These are phyloP conservation scores for Scolopax bukidnonensis DNA, from an alignment of 2,797 vertebrate genomes.

Conservation along the genomic window DNA sequence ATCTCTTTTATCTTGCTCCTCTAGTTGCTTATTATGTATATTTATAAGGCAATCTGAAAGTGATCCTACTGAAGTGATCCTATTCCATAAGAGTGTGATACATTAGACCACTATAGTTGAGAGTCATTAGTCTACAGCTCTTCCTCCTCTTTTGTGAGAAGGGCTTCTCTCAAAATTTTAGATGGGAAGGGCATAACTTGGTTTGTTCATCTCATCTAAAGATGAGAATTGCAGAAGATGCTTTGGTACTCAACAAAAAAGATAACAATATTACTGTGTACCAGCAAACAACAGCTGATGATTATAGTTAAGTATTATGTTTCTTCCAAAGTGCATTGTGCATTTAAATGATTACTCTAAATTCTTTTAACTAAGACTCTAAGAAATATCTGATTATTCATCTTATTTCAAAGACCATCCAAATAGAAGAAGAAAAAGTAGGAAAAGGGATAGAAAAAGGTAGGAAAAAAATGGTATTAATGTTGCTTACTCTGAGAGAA, in stretches of 20 bases:
- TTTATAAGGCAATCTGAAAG: not conserved
- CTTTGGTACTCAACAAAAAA: not conserved
- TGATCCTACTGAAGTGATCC: not conserved
- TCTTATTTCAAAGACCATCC: not conserved
- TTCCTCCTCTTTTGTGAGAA: not conserved
- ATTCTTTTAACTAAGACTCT: not conserved
- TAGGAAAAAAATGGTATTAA: not conserved
- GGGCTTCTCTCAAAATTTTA: not conserved
- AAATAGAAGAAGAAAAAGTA: not conserved
- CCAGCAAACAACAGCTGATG: not conserved
- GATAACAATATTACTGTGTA: not conserved
- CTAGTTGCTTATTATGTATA: not conserved
- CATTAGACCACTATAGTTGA: not conserved
- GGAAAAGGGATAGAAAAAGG: not conserved
- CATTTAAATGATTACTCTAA: not conserved
- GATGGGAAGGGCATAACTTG: not conserved
- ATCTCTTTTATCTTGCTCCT: not conserved
- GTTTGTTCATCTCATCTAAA: not conserved
- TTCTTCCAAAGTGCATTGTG: not conserved
- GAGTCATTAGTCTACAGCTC: not conserved
- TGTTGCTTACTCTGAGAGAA: not conserved
- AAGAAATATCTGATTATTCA: not conserved
- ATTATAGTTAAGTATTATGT: not conserved
- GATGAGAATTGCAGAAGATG: not conserved
- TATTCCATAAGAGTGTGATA: not conserved